phyloP scores from a whole-genome alignment of 2,113 vertebrate genomes.

The Nibea albiflora region DNA sequence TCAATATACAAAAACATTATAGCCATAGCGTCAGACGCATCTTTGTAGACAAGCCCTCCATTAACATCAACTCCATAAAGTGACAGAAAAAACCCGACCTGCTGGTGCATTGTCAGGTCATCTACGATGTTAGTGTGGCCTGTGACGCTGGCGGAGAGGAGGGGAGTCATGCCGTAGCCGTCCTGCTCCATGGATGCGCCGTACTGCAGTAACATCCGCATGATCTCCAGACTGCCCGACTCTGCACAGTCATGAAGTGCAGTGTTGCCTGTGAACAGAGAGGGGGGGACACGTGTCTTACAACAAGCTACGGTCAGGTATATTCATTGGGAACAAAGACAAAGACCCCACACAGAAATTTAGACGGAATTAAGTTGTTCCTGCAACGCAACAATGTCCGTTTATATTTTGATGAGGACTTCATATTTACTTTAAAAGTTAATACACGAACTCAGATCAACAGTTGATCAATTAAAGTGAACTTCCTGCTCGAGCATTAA shows the following conservation, averaged over 20 bases:
- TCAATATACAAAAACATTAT: not conserved
- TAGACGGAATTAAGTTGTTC: not conserved
- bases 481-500: not conserved
- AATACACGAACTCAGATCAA: not conserved
- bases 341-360: not conserved
- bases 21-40: not conserved
- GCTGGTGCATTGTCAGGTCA: constrained; percentile 91
- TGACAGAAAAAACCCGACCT: constrained; percentile 55
- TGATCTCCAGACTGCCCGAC: constrained; percentile 98
- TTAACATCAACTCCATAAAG: too few species aligned
- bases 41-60: not conserved
- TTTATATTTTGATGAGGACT: not conserved
- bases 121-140: constrained; percentile 99
- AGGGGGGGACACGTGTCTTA: not conserved
- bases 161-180: constrained; percentile 97
- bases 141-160: constrained; percentile 97
- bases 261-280: constrained; percentile 89
- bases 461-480: not conserved
- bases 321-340: not conserved
- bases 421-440: not conserved
- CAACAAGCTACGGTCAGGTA: not conserved
- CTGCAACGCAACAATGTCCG: not conserved
- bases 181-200: constrained; percentile 98
- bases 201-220: constrained; percentile 98
- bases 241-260: constrained; percentile 98